These are phyloP conservation scores for Drosophila niveifrons DNA, from an alignment of 2,888 invertebrate genomes.

Conservation along the genomic window DNA sequence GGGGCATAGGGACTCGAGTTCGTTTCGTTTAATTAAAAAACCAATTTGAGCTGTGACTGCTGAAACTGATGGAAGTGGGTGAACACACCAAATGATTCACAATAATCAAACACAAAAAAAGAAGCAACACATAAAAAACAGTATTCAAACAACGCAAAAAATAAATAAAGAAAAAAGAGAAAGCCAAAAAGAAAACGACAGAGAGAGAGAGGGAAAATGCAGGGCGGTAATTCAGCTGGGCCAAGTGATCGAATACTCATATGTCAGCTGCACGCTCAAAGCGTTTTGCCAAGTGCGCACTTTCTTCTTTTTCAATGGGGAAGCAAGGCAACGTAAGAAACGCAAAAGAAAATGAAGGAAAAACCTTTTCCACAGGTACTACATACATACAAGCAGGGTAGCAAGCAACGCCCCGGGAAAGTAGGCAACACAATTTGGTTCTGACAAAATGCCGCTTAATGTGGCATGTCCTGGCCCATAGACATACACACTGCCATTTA, in stretches of 20 bases:
- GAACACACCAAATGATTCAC: conserved; percentile 30
- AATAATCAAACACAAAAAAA: conserved; percentile 36
- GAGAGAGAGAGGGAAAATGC: not conserved
- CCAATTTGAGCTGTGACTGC: conserved; percentile 61
- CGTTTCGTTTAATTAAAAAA: conserved; percentile 73
- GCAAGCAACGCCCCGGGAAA: conserved; percentile 27
- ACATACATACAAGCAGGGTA: conserved; percentile 5
- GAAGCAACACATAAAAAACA: not conserved
- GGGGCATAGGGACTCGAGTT: conserved; percentile 29
- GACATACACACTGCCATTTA: conserved; percentile 10
- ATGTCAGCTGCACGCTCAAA: conserved; percentile 44
- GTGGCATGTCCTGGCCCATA: conserved; percentile 62
- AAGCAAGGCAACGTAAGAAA: not conserved
- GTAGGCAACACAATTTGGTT: conserved; percentile 67
- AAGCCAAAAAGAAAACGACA: not conserved
- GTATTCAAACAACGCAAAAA: conserved; percentile 25
- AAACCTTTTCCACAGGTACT: conserved; percentile 37
- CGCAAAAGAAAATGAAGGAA: conserved; percentile 17
- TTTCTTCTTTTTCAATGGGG: conserved; percentile 28
- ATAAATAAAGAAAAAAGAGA: conserved; percentile 32
- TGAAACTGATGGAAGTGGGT: conserved; percentile 52
- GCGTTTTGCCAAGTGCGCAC: conserved; percentile 60
- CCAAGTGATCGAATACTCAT: conserved; percentile 18
- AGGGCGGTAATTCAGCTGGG: conserved; percentile 3
- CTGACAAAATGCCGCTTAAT: conserved; percentile 79